These are phyloP conservation scores for Drosophila suboccidentalis DNA, from an alignment of 2,888 invertebrate species.

Conservation along the genomic window DNA sequence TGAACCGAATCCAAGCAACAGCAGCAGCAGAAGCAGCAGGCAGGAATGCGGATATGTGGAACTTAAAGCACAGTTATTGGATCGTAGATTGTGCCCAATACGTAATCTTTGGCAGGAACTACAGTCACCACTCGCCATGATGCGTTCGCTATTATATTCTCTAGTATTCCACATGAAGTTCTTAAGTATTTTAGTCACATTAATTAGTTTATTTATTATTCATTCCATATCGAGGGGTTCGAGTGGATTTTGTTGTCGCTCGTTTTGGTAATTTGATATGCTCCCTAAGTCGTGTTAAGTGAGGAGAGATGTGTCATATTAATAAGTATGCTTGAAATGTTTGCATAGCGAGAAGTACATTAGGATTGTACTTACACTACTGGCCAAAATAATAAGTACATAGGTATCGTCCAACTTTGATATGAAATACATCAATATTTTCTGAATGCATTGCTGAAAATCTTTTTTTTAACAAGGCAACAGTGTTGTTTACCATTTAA, in stretches of 20 bases:
- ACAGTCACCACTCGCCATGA: slow-evolving; percentile 23
- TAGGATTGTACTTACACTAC: slow-evolving; percentile 14
- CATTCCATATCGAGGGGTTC: slow-evolving; percentile 12
- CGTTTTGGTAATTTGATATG: slow-evolving; percentile 60
- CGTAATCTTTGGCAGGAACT: slow-evolving; percentile 40
- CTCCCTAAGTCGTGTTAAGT: slow-evolving; percentile 50
- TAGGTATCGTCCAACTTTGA: no score
- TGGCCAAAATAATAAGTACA: no score
- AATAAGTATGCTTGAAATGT: slow-evolving; percentile 46
- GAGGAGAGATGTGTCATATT: slow-evolving; percentile 34
- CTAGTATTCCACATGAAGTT: slow-evolving; percentile 31
- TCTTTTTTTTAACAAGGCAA: no score
- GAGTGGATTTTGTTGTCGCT: slow-evolving; percentile 12
- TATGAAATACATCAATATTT: no score
- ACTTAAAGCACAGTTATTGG: slow-evolving; percentile 7
- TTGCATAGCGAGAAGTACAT: slow-evolving; percentile 40
- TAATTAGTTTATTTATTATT: slow-evolving; percentile 32
- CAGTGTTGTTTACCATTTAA: no score
- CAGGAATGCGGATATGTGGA: slow-evolving; percentile 38
- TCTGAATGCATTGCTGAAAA: no score
- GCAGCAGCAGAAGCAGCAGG: slow-evolving; percentile 32
- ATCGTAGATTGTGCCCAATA: not conserved
- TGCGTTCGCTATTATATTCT: slow-evolving; percentile 14
- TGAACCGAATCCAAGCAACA: slow-evolving; percentile 9
- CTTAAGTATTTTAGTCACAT: slow-evolving; percentile 45